Percentiles rank a stretch among this genome's conserved stretches.
Conservation (phyloP, 1,140 invertebrate species). For the Galleria mellonella region DNA sequence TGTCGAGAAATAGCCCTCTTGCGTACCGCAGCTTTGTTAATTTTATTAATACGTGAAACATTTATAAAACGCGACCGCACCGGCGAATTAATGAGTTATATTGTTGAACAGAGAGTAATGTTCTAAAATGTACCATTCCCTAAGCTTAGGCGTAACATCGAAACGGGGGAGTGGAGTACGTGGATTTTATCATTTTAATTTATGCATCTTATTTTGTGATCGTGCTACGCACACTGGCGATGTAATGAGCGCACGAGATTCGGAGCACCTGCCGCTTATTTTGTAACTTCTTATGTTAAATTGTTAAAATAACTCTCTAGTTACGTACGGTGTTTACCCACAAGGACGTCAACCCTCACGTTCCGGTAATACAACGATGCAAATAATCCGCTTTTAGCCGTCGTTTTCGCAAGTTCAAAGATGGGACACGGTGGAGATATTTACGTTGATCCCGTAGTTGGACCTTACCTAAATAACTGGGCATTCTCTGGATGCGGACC, state of each 20-base stretch:
- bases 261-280: conserved; percentile 36
- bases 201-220: conserved; percentile 52
- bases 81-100: conserved; percentile 67
- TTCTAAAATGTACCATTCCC: conserved; percentile 43
- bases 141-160: neutral
- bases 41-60: conserved; percentile 74
- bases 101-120: conserved; percentile 63
- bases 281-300: conserved; percentile 19
- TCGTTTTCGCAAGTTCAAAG: conserved; percentile 13
- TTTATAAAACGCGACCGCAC: conserved; percentile 69
- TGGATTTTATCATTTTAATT: conserved; percentile 49
- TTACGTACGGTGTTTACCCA: neutral
- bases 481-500: conserved; percentile 32
- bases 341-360: conserved; percentile 6
- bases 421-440: conserved; percentile 19
- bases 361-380: conserved; percentile 17
- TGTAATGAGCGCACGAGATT: conserved; percentile 19
- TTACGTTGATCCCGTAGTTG: conserved; percentile 38
- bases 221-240: conserved; percentile 20
- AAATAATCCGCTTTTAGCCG: conserved; percentile 29
- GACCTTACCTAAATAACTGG: conserved; percentile 44
- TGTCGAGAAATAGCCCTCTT: conserved; percentile 60
- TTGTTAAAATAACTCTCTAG: conserved; percentile 21
- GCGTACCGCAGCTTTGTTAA: conserved; percentile 61
- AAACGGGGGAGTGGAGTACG: conserved; percentile 15